Percentiles rank a stretch among this genome's conserved stretches.
phyloP scores from a whole-genome alignment of 2,113 vertebrate species.

The Axis porcinus region DNA sequence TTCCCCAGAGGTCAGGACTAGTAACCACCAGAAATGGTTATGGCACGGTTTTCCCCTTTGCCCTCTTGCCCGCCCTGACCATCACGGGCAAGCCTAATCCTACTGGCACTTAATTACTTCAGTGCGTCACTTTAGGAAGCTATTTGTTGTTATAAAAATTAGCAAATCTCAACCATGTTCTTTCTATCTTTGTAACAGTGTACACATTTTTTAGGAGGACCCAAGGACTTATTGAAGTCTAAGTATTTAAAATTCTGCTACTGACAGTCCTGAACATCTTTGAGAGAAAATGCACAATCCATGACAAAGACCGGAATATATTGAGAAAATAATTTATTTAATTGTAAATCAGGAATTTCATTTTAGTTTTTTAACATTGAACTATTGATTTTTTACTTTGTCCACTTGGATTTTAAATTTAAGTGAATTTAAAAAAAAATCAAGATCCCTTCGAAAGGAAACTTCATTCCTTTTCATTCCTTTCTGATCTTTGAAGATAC shows the following conservation, averaged over 20 bases:
- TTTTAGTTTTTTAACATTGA: background rate
- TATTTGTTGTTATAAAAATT: background rate
- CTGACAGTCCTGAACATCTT: background rate
- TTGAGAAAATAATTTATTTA: conserved; percentile 74
- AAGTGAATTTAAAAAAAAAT: conserved; percentile 1
- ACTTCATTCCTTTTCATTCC: background rate
- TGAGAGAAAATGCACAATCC: conserved; percentile 9
- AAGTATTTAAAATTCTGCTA: background rate
- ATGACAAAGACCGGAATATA: conserved; percentile 49
- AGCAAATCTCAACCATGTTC: background rate
- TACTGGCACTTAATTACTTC: background rate
- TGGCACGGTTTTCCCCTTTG: background rate
- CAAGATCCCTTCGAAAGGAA: background rate
- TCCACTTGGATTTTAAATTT: conserved; percentile 15
- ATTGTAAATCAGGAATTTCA: conserved; percentile 41
- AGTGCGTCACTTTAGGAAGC: background rate
- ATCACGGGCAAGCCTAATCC: background rate
- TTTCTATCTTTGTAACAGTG: background rate
- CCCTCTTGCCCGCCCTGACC: background rate
- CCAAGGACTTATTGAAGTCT: background rate
- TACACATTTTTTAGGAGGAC: background rate
- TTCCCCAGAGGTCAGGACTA: background rate
- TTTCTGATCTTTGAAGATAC: background rate
- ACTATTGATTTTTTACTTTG: conserved; percentile 10
- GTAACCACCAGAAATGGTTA: background rate